Evolutionary conservation across 2,797 vertebrate genomes (phyloP).

Genomic region (Morus bassanus): DNA sequence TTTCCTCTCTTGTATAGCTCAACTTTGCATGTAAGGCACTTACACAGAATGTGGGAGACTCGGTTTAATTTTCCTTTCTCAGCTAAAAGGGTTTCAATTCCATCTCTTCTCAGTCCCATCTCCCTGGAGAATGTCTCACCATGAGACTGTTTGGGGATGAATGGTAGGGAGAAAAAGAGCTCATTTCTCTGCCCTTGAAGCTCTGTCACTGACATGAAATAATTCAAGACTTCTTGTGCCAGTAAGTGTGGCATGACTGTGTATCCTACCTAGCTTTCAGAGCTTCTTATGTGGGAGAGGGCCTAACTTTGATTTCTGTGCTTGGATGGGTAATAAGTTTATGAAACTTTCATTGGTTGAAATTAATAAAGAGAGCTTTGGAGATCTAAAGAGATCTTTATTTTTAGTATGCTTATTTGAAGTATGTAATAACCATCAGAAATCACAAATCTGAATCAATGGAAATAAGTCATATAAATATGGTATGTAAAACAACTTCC

Average conservation of each 20-base stretch:
- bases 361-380: background rate
- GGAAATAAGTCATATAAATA: background rate
- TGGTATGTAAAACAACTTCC: background rate
- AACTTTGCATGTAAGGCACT: background rate
- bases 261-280: background rate
- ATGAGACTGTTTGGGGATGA: background rate
- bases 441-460: background rate
- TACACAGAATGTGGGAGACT: background rate
- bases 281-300: background rate
- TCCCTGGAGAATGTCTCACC: background rate
- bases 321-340: background rate
- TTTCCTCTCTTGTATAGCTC: background rate
- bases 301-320: background rate
- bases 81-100: background rate
- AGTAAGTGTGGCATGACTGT: background rate
- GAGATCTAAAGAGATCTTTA: background rate
- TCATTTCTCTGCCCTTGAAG: background rate
- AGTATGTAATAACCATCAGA: background rate
- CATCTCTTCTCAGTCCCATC: background rate
- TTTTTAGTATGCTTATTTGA: background rate
- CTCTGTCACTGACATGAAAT: background rate
- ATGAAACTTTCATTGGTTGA: background rate
- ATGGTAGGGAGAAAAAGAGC: background rate
- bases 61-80: background rate
- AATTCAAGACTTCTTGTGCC: background rate